Conservation (phyloP, 2,113 vertebrate genomes). For the human (Homo sapiens) region DNA sequence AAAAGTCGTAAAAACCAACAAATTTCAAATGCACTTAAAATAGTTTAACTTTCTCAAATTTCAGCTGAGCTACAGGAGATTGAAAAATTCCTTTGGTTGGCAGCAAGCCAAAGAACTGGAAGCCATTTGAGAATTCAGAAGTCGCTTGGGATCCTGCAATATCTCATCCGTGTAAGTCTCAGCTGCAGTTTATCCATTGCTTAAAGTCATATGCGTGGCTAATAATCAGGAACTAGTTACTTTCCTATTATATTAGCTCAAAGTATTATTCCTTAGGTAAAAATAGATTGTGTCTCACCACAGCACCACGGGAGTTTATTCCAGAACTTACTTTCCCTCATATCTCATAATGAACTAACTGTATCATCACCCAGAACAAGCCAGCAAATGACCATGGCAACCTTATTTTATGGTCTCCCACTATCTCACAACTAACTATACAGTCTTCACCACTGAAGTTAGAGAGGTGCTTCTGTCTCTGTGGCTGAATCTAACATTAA, state of each 20-base stretch:
- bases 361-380: not conserved
- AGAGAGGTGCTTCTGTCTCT: not conserved
- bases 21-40: conserved; percentile 67
- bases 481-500: not conserved
- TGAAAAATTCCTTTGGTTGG: conserved; percentile 39
- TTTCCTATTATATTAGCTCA: conserved; percentile 37
- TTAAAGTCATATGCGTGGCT: not conserved
- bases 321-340: conserved; percentile 25
- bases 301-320: not conserved
- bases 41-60: conserved; percentile 60
- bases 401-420: not conserved
- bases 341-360: not conserved
- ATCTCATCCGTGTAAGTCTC: conserved; percentile 40
- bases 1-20: conserved; percentile 56
- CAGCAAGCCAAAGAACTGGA: conserved; percentile 55
- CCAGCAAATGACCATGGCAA: not conserved
- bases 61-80: conserved; percentile 52
- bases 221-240: conserved; percentile 15
- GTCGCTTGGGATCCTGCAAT: not conserved
- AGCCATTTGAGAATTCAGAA: conserved; percentile 55
- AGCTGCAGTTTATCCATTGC: not conserved
- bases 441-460: not conserved
- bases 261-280: conserved; percentile 31
- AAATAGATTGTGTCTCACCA: not conserved
- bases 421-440: not conserved